A percentile compares a stretch with the other conserved stretches of the same genome.
Conservation (phyloP, 2,797 vertebrate species). For the Oreortyx pictus region DNA sequence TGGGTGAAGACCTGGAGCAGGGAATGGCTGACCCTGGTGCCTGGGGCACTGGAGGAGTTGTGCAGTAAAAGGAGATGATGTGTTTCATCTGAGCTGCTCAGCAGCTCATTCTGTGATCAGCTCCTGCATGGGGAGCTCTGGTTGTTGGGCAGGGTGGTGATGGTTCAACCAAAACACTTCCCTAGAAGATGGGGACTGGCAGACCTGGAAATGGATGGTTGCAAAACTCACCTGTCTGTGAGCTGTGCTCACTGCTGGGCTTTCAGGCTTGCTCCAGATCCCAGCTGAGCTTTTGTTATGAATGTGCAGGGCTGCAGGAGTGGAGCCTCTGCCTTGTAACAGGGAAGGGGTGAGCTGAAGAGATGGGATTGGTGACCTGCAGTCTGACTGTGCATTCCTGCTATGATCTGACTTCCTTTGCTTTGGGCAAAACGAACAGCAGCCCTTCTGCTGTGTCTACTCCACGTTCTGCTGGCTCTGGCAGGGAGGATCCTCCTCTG, state of each 20-base stretch:
- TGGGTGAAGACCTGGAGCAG: not conserved
- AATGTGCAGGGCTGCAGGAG: not conserved
- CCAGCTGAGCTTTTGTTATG: accelerated
- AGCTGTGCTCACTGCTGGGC: accelerated
- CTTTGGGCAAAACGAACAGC: not conserved
- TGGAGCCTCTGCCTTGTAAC: accelerated
- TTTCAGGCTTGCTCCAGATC: not conserved
- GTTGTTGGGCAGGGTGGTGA: not conserved
- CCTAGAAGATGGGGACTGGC: not conserved
- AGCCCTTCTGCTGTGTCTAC: not conserved
- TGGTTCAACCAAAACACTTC: not conserved
- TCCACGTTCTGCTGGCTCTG: not conserved
- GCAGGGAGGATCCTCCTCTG: not conserved
- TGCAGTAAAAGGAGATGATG: not conserved
- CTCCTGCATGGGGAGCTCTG: not conserved
- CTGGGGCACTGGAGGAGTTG: not conserved
- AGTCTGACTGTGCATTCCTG: not conserved
- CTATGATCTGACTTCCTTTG: not conserved
- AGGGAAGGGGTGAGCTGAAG: not conserved
- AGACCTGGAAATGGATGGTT: accelerated
- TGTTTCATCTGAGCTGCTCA: not conserved
- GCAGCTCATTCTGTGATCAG: not conserved
- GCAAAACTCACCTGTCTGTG: not conserved
- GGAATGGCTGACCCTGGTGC: not conserved
- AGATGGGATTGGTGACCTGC: not conserved